phyloP scores from a whole-genome alignment of 64 coral and sea anemone species.

The Porites australiensis region DNA sequence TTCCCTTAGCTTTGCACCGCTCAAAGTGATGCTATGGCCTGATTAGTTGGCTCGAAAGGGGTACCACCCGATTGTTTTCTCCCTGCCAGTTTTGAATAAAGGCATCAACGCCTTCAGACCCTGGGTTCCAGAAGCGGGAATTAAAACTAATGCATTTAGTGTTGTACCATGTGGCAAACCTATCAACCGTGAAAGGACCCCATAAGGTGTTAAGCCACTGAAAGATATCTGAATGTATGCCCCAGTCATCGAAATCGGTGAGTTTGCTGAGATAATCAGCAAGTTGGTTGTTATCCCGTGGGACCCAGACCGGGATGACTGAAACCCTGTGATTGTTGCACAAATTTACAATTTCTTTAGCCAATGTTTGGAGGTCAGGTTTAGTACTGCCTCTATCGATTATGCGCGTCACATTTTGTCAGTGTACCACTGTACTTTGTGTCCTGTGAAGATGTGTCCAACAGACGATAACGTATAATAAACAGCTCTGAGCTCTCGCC shows the following conservation, averaged over 20 bases:
- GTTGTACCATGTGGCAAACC: slow-evolving; percentile 58
- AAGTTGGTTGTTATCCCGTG: slow-evolving; percentile 31
- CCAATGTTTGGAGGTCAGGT: slow-evolving; percentile 13
- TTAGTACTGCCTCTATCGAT: slow-evolving; percentile 37
- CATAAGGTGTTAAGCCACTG: slow-evolving; percentile 12
- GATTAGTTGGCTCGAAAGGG: neutral
- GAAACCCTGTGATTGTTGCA: slow-evolving; percentile 15
- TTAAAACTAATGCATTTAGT: slow-evolving; percentile 19
- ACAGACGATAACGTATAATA: slow-evolving; percentile 25
- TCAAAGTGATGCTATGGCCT: neutral
- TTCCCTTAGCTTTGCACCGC: slow-evolving; percentile 2
- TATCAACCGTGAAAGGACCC: slow-evolving; percentile 54
- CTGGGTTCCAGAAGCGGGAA: slow-evolving; percentile 38
- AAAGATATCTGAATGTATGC: slow-evolving; percentile 26
- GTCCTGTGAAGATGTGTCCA: neutral
- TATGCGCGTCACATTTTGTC: slow-evolving; percentile 53
- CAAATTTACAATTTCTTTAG: slow-evolving; percentile 25
- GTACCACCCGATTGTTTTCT: slow-evolving; percentile 41
- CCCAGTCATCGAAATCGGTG: slow-evolving; percentile 54
- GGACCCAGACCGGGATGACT: slow-evolving; percentile 40
- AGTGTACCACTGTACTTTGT: slow-evolving; percentile 57
- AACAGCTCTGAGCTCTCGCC: slow-evolving; percentile 62
- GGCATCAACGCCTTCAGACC: slow-evolving; percentile 33
- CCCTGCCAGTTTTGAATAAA: slow-evolving; percentile 8
- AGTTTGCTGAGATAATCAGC: slow-evolving; percentile 67